Conservation (phyloP, 2,888 invertebrate species). For the Netelia virgata region DNA sequence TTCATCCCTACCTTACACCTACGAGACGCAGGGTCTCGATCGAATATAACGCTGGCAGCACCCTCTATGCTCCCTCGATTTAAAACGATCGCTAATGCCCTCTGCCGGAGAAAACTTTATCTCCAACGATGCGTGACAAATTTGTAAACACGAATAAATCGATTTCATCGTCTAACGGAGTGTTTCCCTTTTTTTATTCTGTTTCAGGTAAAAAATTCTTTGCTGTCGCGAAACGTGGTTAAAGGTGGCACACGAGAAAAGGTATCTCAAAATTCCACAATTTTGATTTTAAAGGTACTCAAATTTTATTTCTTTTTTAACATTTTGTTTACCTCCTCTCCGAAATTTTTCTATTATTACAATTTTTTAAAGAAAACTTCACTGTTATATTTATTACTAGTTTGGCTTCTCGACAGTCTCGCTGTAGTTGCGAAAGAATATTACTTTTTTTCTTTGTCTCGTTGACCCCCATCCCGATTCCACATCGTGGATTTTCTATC, state of each 20-base stretch:
- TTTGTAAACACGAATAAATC: background rate
- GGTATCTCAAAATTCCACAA: conserved; percentile 16
- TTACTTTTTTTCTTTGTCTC: conserved; percentile 15
- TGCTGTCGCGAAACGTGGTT: background rate
- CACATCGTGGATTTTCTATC: conserved; percentile 3
- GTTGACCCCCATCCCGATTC: conserved; percentile 6
- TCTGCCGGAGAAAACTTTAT: background rate
- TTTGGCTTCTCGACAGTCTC: background rate
- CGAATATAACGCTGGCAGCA: conserved; percentile 48
- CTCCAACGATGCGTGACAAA: background rate
- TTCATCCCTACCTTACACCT: conserved; percentile 70
- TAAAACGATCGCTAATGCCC: conserved; percentile 44
- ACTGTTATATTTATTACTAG: background rate
- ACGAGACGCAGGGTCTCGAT: conserved; percentile 69
- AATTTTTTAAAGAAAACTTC: background rate
- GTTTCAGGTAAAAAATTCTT: conserved; percentile 64
- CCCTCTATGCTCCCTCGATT: conserved; percentile 30
- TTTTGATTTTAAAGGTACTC: background rate
- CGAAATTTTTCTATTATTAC: background rate
- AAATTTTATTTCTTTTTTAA: background rate
- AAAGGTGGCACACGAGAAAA: background rate
- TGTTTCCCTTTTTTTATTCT: conserved; percentile 34
- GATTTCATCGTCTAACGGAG: conserved; percentile 37
- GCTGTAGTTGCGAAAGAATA: conserved; percentile 6
- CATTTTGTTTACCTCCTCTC: background rate